A percentile compares a stretch with the other conserved stretches of the same genome.
phyloP scores from a whole-genome alignment of 1,140 invertebrate genomes.

The Prorops nasuta region DNA sequence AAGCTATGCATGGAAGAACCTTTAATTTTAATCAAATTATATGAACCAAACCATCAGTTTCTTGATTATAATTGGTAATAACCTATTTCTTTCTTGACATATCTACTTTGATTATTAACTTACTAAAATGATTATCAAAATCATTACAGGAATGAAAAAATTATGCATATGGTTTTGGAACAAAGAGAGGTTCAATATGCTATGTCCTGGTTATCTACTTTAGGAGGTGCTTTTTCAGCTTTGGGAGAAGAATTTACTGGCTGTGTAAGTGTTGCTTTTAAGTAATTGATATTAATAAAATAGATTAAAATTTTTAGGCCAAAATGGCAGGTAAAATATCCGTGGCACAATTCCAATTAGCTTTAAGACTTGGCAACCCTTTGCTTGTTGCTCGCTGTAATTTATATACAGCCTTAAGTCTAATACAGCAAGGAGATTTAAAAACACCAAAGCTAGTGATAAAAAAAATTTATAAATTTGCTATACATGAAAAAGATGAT shows the following conservation, averaged over 20 bases:
- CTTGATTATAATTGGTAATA: constrained; percentile 69
- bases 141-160: constrained; percentile 45
- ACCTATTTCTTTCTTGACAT: background rate
- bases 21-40: constrained; percentile 38
- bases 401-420: constrained; percentile 82
- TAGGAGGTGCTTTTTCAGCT: constrained; percentile 92
- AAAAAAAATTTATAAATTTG: constrained; percentile 63
- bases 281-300: constrained; percentile 2
- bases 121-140: constrained; percentile 1
- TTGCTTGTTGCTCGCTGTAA: constrained; percentile 74
- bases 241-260: constrained; percentile 80
- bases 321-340: constrained; percentile 85
- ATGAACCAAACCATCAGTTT: constrained; percentile 59
- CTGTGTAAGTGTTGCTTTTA: constrained; percentile 65
- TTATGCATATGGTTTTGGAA: constrained; percentile 59
- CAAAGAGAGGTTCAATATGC: constrained; percentile 77
- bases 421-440: constrained; percentile 76
- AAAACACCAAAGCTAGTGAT: constrained; percentile 68
- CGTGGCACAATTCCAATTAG: constrained; percentile 75
- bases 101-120: constrained; percentile 10
- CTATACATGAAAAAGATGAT: constrained; percentile 57
- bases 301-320: constrained; percentile 63
- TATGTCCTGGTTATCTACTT: constrained; percentile 93
- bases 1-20: background rate
- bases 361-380: constrained; percentile 78